phyloP scores from a whole-genome alignment of 2,113 vertebrate genomes.

The Leptodactylus fuscus region DNA sequence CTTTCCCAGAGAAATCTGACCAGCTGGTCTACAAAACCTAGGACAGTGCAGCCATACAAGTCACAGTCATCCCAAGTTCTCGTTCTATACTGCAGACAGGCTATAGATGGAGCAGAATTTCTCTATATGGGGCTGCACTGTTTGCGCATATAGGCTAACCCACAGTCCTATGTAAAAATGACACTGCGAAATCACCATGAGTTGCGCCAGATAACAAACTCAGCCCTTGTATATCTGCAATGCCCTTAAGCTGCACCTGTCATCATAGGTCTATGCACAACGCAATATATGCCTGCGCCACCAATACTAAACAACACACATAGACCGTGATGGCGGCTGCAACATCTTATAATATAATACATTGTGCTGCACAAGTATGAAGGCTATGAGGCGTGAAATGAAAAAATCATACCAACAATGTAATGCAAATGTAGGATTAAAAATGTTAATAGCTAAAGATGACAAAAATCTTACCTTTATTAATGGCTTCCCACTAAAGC shows the following conservation, averaged over 20 bases:
- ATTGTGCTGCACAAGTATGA: background rate
- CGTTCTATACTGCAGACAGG: background rate
- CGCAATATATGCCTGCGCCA: slow-evolving; percentile 19
- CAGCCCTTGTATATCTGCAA: background rate
- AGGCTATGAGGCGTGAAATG: background rate
- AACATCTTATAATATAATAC: background rate
- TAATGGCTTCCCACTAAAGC: background rate
- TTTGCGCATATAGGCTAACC: background rate
- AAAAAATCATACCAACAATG: background rate
- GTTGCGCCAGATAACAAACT: no score
- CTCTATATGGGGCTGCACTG: background rate
- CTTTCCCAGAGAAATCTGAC: slow-evolving; percentile 39
- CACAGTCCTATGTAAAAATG: background rate
- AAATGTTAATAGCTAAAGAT: background rate
- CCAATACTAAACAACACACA: background rate
- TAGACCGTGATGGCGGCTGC: background rate
- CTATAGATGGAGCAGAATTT: background rate
- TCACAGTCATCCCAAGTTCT: background rate
- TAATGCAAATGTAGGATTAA: background rate
- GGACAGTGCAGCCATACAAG: background rate
- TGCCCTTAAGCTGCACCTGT: slow-evolving; percentile 4
- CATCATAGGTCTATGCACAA: background rate
- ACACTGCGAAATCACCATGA: no score
- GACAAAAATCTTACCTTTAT: background rate
- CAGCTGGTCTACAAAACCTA: background rate